Base-by-base conservation (phyloP, 2,888 invertebrate species). In the Ochropleura leucogaster region DNA sequence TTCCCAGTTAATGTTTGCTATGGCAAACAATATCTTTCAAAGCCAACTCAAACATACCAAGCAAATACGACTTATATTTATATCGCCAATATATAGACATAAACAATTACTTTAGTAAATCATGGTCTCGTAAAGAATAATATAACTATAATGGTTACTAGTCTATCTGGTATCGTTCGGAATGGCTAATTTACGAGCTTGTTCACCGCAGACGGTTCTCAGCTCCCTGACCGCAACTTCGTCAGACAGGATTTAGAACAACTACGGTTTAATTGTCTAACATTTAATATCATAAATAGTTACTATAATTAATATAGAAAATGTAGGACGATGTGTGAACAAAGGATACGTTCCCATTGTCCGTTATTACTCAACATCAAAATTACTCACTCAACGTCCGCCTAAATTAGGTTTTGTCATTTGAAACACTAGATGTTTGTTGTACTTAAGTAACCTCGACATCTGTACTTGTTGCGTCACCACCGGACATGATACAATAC, bases 401-500 rank as follows among this genome's bases (percentile, higher is more conserved):
- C 63, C 72, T 71, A 72, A 86, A 68, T 86, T 86, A 82, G 74
- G 82, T 68, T 82, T 79, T 74, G 76, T 77, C 67, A 82, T 79
- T 85, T 77, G 30, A 74, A 77, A 87, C 79, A 81, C 74, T 76
- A 77, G 85, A 73, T 68, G 84, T 69, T 76, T 65, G 76, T 78
- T 66, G 81, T 78, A 79, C 65, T 60, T 82, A 77, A 80, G 79
- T 85, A 88, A 86, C 89, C 87, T 89, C 88, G 87, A 84, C 85
- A 85, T 87, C 82, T 83, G 84, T 82, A 82, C 80, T 74, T 79
- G 83, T 89, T 89, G 85, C 88, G 86, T 89, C 90, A 89, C 78
- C 88, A 83, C 87, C 88, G 89, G 88, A 89, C 88, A 86, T 90
- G 90, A 87, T 88, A 89, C 90, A 89, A 89, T 88, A 86, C 86